Percentiles rank a stretch among this genome's conserved stretches.
These are phyloP conservation scores for Stylophora pistillata DNA, from an alignment of 64 coral and sea anemone species.

Conservation along the genomic window DNA sequence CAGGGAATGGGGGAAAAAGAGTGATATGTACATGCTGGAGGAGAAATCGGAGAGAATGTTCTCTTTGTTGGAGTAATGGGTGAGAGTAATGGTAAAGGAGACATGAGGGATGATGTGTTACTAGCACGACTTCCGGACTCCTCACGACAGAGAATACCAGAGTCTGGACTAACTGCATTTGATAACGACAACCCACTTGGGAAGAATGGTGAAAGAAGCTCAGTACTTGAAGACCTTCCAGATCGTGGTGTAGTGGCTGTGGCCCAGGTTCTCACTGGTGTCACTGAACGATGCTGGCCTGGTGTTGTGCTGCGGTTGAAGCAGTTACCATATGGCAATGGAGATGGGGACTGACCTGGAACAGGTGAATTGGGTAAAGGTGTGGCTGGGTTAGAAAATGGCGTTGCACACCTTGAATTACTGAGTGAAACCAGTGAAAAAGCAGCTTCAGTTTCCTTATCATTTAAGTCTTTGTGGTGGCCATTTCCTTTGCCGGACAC, in stretches of 20 bases:
- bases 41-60: constrained; percentile 95
- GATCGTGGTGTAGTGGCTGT: constrained; percentile 62
- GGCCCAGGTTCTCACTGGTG: constrained; percentile 58
- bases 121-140: constrained; percentile 64
- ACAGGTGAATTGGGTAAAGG: constrained; percentile 85
- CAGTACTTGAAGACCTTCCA: constrained; percentile 81
- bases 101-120: constrained; percentile 78
- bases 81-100: constrained; percentile 74
- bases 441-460: constrained; percentile 94
- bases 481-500: constrained; percentile 38
- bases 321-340: constrained; percentile 65
- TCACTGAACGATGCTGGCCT: constrained; percentile 40
- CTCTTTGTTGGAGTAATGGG: constrained; percentile 91
- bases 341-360: constrained; percentile 66
- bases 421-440: constrained; percentile 86
- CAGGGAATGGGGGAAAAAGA: constrained; percentile 76
- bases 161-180: constrained; percentile 88
- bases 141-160: constrained; percentile 81
- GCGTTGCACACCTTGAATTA: constrained; percentile 87
- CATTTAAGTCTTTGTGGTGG: constrained; percentile 59
- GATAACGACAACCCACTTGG: constrained; percentile 27
- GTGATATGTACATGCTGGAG: constrained; percentile 54
- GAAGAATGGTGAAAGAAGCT: constrained; percentile 79
- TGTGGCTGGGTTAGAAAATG: constrained; percentile 86
- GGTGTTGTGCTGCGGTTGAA: constrained; percentile 41